Evolutionary conservation across 2,113 vertebrate genomes (phyloP).

Genomic region (Campylomormyrus tamandua): DNA sequence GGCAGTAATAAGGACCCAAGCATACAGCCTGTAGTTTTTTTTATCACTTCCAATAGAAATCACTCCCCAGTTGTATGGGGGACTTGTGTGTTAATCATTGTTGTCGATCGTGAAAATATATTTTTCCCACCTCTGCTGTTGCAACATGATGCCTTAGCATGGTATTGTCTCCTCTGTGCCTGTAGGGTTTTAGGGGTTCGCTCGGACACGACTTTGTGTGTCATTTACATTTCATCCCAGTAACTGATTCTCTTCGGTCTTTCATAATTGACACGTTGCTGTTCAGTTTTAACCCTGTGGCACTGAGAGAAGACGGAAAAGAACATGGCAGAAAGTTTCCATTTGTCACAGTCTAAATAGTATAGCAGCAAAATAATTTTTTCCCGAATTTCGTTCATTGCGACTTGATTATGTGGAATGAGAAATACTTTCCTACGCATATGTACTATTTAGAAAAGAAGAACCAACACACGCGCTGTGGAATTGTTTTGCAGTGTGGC

Average conservation of each 20-base stretch:
- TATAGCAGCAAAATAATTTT: neutral
- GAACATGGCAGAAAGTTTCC: neutral
- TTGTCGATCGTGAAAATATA: neutral
- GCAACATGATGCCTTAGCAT: neutral
- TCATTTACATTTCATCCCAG: neutral
- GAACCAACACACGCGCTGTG: neutral
- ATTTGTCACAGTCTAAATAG: neutral
- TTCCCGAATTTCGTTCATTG: neutral
- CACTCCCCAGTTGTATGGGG: neutral
- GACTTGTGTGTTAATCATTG: neutral
- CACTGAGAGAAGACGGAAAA: neutral
- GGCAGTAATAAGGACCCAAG: neutral
- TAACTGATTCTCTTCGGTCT: neutral
- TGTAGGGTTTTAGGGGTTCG: neutral
- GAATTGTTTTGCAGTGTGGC: neutral
- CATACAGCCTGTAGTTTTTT: neutral
- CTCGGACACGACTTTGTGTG: neutral
- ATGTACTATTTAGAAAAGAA: neutral
- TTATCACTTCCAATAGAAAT: neutral
- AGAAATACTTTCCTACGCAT: neutral
- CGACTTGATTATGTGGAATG: neutral
- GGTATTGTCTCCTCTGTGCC: neutral
- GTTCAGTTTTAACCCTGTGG: neutral
- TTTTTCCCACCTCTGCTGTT: neutral
- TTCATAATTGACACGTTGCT: neutral